These are phyloP conservation scores for Bos javanicus DNA, from an alignment of 2,113 vertebrate species.

Conservation along the genomic window DNA sequence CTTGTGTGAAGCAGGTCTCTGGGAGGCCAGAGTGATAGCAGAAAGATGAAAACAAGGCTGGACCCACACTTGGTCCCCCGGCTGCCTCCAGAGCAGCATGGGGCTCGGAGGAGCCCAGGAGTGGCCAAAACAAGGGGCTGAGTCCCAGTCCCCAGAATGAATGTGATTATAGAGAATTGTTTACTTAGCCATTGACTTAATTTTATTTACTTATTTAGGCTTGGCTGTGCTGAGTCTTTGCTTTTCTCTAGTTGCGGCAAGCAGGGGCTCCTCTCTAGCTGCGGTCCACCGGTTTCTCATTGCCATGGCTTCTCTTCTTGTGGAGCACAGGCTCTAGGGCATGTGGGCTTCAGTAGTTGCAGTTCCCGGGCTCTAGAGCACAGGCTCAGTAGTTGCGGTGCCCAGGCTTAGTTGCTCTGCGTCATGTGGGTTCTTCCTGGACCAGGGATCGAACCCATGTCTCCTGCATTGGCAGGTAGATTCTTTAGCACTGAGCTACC, in stretches of 20 bases:
- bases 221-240: not conserved
- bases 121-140: not conserved
- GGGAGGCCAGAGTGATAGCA: not conserved
- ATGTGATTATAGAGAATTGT: not conserved
- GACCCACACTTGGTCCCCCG: not conserved
- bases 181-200: not conserved
- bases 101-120: not conserved
- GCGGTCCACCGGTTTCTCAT: not conserved
- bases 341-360: not conserved
- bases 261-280: not conserved
- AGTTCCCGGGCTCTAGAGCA: not conserved
- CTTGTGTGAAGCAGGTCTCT: not conserved
- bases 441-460: not conserved
- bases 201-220: not conserved
- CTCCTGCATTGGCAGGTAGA: not conserved
- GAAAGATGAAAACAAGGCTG: not conserved
- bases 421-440: not conserved
- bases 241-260: not conserved
- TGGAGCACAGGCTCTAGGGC: not conserved
- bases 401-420: not conserved
- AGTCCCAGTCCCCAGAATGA: not conserved
- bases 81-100: not conserved
- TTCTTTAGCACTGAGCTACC: not conserved
- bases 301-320: not conserved
- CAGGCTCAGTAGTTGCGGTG: not conserved